phyloP scores from a whole-genome alignment of 2,113 vertebrate species.

The Apeltes quadracus region DNA sequence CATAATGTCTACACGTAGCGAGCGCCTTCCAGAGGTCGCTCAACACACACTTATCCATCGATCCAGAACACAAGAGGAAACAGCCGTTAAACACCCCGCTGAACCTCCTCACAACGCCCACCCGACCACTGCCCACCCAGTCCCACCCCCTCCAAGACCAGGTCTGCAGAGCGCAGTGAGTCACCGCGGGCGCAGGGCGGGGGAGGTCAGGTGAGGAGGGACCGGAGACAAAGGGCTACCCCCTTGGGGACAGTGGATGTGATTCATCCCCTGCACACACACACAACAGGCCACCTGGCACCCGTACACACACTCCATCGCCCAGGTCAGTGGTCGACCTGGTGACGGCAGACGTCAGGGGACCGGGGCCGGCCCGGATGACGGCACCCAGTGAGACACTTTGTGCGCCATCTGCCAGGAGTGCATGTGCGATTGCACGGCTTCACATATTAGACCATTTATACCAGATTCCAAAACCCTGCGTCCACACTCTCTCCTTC shows the following conservation, averaged over 20 bases:
- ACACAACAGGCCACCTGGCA: slow-evolving; percentile 59
- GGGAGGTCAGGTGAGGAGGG: slow-evolving; percentile 48
- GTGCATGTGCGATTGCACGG: slow-evolving; percentile 34
- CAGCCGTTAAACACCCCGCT: slow-evolving; percentile 55
- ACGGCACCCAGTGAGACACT: slow-evolving; percentile 51
- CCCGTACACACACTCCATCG: slow-evolving; percentile 24
- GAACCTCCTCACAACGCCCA: slow-evolving; percentile 43
- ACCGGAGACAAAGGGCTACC: slow-evolving; percentile 50
- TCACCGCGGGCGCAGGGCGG: slow-evolving; percentile 48
- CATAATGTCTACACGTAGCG: slow-evolving; percentile 68
- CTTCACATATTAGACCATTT: slow-evolving; percentile 31
- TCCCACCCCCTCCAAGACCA: slow-evolving; percentile 24
- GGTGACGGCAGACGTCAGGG: slow-evolving; percentile 51
- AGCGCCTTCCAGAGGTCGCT: slow-evolving; percentile 58
- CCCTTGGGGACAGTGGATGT: slow-evolving; percentile 50
- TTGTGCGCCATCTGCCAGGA: slow-evolving; percentile 40
- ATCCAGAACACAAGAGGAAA: slow-evolving; percentile 54
- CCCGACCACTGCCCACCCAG: slow-evolving; percentile 22
- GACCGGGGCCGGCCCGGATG: slow-evolving; percentile 35
- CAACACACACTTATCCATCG: slow-evolving; percentile 44
- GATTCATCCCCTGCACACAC: slow-evolving; percentile 28
- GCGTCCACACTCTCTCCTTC: slow-evolving; percentile 18
- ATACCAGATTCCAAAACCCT: slow-evolving; percentile 29
- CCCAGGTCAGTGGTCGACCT: slow-evolving; percentile 56
- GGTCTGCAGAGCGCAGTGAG: slow-evolving; percentile 51